phyloP scores from a whole-genome alignment of 2,797 vertebrate species.

The Psittacula derbiana region DNA sequence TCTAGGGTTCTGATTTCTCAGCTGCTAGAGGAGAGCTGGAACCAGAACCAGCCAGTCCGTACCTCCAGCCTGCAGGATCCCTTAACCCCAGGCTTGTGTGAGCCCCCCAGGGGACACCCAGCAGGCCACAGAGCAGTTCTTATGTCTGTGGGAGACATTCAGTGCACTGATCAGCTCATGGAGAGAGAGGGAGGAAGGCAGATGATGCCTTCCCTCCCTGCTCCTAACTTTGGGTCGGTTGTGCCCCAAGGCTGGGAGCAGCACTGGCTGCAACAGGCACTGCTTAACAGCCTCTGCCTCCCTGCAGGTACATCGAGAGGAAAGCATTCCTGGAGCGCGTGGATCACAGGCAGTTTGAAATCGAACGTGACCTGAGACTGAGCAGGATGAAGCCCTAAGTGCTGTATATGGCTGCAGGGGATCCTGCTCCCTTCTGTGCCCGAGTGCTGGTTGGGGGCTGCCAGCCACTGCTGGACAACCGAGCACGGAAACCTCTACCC shows the following conservation, averaged over 20 bases:
- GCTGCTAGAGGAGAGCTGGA: not conserved
- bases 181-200: not conserved
- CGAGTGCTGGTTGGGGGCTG: not conserved
- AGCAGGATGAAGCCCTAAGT: slow-evolving; percentile 91
- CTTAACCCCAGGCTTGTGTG: not conserved
- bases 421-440: not conserved
- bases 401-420: not conserved
- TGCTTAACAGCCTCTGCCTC: not conserved
- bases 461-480: not conserved
- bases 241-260: not conserved
- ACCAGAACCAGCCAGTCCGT: not conserved
- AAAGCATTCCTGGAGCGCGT: slow-evolving; percentile 96
- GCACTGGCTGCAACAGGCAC: not conserved
- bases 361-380: slow-evolving; percentile 88
- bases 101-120: not conserved
- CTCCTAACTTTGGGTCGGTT: rapidly evolving
- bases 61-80: not conserved
- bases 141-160: rapidly evolving
- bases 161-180: not conserved
- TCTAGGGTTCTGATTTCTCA: not conserved
- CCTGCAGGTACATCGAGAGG: slow-evolving; percentile 90
- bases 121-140: not conserved
- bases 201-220: not conserved
- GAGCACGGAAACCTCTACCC: not conserved
- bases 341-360: slow-evolving; percentile 95